Conservation (phyloP, 2,797 vertebrate species). For the Halcyon smyrnensis region DNA sequence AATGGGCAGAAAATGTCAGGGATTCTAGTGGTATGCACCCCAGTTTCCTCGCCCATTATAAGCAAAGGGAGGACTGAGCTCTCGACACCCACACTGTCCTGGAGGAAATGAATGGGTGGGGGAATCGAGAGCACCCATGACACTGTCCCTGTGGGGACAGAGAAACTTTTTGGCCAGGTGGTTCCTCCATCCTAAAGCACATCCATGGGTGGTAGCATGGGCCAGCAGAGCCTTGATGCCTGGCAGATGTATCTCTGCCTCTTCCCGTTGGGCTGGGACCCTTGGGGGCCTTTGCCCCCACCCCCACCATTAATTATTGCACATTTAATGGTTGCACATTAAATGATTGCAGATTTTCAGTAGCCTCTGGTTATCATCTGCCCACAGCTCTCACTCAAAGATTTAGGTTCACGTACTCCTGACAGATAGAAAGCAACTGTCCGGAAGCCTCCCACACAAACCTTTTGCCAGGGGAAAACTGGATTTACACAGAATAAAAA, state of each 20-base stretch:
- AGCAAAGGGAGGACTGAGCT: neutral
- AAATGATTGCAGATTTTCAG: neutral
- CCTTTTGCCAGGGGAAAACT: neutral
- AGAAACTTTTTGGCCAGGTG: neutral
- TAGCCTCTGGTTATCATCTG: neutral
- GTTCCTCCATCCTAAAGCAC: neutral
- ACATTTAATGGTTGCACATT: accelerated
- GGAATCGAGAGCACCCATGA: neutral
- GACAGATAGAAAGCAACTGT: neutral
- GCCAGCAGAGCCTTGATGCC: neutral
- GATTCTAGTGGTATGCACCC: neutral
- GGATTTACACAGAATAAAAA: neutral
- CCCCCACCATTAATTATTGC: neutral
- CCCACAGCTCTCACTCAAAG: neutral
- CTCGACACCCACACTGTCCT: neutral
- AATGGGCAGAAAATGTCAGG: neutral
- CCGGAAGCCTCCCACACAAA: neutral
- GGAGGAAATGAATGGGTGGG: neutral
- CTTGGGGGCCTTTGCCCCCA: neutral
- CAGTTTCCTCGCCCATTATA: neutral
- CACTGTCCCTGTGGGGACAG: neutral
- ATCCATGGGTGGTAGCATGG: accelerated
- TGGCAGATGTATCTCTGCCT: neutral
- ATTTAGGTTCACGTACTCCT: neutral
- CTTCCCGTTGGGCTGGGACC: neutral